Evolutionary conservation across 2,113 vertebrate species (phyloP), one percentile per base, ranked within the genome.

Genomic region (Butorides virescens): DNA sequence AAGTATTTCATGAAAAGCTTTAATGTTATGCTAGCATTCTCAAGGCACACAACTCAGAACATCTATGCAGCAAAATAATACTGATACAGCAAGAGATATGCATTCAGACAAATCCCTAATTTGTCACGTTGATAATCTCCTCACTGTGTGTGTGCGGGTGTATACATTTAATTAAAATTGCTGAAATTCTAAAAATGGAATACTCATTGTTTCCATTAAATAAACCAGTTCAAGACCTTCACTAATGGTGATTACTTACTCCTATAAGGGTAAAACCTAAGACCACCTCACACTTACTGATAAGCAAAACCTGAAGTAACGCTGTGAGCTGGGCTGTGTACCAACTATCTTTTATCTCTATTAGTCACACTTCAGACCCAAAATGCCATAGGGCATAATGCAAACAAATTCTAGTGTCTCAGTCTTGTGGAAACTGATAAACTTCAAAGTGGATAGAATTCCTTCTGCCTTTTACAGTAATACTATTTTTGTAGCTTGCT

Each of bases 341-440:
- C 23, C 21, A 66, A 19, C 12, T 58, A 0, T n/a, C 36, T 37
- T 77, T 77, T 22, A 23, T 42, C 37, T 87, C 68, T 46, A 0
- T 58, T 15, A 63, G n/a, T 78, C 44, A 49, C 30, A 5, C 52
- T 75, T 81, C 42, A 19, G n/a, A 67, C 25, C 6, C 37, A 39
- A 86, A 89, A 77, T 81, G 47, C 44, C 42, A 19, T 1, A 66
- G 39, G 42, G 73, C 39, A 42, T 42, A 42, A 42, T 13, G 58
- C 0, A 0, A 89, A 72, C 0, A 0, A 66, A 71, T 84, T 83
- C 29, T 36, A 44, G 17, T 15, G 65, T 86, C 74, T 59, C 7
- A 7, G 22, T 39, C 39, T 52, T 70, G 15, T 63, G 58, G 39
- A 82, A 85, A 73, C 8, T 46, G 50, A 11, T 63, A 86, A 73